Evolutionary conservation across 1,140 invertebrate species (phyloP).

Genomic region (Trinorchestia longiramus): DNA sequence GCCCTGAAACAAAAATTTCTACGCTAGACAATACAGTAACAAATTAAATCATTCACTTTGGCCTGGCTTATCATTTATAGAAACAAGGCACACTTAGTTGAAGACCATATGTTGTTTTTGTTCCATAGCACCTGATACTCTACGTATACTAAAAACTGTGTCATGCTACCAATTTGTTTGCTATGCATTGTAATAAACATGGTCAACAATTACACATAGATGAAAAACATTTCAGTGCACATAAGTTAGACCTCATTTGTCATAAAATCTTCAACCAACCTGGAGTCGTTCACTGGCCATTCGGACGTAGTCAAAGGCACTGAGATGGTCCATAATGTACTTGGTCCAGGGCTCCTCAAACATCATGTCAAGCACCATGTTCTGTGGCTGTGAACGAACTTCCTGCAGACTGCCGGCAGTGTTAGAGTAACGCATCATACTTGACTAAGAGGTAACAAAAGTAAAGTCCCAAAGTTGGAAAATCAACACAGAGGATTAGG

Average conservation of each 20-base stretch:
- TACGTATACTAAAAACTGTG: too few relatives aligned
- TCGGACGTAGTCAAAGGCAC: conserved; percentile 80
- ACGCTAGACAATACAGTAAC: neutral
- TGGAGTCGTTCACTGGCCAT: conserved; percentile 83
- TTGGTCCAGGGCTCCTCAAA: conserved; percentile 89
- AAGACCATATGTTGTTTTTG: too few relatives aligned
- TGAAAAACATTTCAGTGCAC: too few relatives aligned
- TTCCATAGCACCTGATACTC: too few relatives aligned
- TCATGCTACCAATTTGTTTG: too few relatives aligned
- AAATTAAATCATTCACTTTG: neutral
- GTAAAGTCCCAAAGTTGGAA: neutral
- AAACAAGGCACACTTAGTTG: too few relatives aligned
- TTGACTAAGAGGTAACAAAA: neutral
- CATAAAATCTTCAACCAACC: conserved; percentile 71
- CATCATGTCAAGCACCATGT: conserved; percentile 83
- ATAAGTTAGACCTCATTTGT: too few relatives aligned
- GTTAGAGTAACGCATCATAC: neutral
- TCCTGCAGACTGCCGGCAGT: conserved; percentile 82
- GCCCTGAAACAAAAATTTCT: neutral
- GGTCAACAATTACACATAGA: too few relatives aligned
- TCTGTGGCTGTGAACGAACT: conserved; percentile 88
- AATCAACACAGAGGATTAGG: neutral
- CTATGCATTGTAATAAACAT: too few relatives aligned
- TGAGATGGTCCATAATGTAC: conserved; percentile 76
- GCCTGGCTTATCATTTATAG: too few relatives aligned